A percentile compares a stretch with the other conserved stretches of the same genome.
These are phyloP conservation scores for Chlorops oryzae DNA, from an alignment of 1,140 invertebrate species.

Conservation along the genomic window DNA sequence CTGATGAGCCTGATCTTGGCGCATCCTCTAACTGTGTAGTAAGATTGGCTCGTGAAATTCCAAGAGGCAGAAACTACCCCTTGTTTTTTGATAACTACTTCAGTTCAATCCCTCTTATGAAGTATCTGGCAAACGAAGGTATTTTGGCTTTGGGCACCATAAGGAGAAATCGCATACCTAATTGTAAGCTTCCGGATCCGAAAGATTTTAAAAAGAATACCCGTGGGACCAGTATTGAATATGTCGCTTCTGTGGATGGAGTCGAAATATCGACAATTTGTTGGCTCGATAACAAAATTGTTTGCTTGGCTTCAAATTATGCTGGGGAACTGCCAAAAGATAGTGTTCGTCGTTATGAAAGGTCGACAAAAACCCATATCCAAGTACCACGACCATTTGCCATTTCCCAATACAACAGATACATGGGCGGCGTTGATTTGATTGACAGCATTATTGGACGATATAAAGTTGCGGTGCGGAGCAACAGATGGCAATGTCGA, in stretches of 20 bases:
- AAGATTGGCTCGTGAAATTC: neutral
- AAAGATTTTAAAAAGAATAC: neutral
- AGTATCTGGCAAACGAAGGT: neutral
- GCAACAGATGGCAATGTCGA: constrained; percentile 1
- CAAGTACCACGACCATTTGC: neutral
- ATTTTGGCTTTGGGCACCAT: constrained; percentile 1
- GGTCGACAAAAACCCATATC: neutral
- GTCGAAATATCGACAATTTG: neutral
- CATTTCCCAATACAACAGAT: too few relatives aligned
- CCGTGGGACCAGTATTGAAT: neutral
- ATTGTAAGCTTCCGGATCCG: neutral
- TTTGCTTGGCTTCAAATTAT: neutral
- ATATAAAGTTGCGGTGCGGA: constrained; percentile 31
- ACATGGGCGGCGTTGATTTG: constrained; percentile 36
- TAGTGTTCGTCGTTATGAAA: neutral
- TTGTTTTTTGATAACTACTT: neutral
- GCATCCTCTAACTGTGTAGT: neutral
- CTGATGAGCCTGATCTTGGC: constrained; percentile 1
- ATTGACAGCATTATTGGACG: constrained; percentile 32
- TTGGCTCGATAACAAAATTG: neutral
- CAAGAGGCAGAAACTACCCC: neutral
- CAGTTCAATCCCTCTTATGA: neutral
- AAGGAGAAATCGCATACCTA: neutral
- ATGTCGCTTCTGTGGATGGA: neutral
- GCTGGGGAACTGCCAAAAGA: neutral